phyloP scores from a whole-genome alignment of 1,140 invertebrate genomes.

The Apocrypta bakeri region DNA sequence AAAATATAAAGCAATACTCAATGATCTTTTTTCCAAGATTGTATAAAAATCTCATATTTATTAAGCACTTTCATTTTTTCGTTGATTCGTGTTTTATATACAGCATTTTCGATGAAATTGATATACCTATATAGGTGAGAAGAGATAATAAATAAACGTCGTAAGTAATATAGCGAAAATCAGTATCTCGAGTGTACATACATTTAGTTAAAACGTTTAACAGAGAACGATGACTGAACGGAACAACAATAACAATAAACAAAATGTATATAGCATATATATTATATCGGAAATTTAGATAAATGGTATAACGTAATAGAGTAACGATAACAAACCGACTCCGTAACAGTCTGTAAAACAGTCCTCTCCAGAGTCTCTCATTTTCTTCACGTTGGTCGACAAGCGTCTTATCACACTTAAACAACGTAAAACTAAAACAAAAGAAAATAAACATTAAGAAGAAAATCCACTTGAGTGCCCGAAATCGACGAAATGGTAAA shows the following conservation, averaged over 20 bases:
- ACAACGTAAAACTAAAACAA: constrained; percentile 3
- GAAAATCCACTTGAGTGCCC: neutral
- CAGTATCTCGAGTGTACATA: neutral
- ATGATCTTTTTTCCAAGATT: neutral
- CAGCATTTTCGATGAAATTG: neutral
- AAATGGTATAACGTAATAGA: neutral
- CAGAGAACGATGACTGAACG: neutral
- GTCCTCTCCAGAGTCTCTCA: neutral
- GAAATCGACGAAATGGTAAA: neutral
- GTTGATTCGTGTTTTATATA: neutral
- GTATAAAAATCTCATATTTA: constrained; percentile 33
- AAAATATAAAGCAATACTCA: constrained; percentile 37
- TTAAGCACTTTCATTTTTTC: constrained; percentile 14
- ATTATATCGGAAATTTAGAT: neutral
- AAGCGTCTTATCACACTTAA: neutral
- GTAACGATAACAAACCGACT: constrained; percentile 1
- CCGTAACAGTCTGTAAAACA: neutral
- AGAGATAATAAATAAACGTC: neutral
- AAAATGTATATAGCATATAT: neutral
- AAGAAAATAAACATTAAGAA: neutral
- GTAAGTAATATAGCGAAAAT: neutral
- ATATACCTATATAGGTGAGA: neutral
- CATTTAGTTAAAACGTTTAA: neutral
- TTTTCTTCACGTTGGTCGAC: neutral
- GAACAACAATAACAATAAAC: neutral